These are phyloP conservation scores for Baccha elongata DNA, from an alignment of 2,888 invertebrate species.

Conservation along the genomic window DNA sequence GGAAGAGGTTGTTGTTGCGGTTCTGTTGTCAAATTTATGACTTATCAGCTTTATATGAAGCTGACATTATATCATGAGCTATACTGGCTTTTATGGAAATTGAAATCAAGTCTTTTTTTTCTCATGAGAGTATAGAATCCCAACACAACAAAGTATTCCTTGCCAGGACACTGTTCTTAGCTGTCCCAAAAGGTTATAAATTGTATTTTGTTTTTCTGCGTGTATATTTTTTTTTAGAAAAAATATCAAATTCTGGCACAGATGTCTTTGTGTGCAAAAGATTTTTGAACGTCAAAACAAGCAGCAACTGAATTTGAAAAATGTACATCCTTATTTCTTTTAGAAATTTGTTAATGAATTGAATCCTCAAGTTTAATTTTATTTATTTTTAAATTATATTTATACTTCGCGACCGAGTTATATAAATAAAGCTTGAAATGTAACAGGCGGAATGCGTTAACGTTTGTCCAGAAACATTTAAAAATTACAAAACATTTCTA, in stretches of 20 bases:
- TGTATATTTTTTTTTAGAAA: background rate
- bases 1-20: conserved; percentile 45
- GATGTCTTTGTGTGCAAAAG: background rate
- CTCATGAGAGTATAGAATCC: background rate
- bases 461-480: too few species aligned
- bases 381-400: too few species aligned
- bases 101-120: conserved; percentile 58
- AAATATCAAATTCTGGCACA: background rate
- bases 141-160: background rate
- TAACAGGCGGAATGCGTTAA: too few species aligned
- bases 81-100: conserved; percentile 67
- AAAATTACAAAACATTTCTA: too few species aligned
- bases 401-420: too few species aligned
- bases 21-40: conserved; percentile 71
- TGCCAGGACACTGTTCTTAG: conserved; percentile 18
- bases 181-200: conserved; percentile 40
- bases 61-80: conserved; percentile 70
- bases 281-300: too few species aligned
- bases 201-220: conserved; percentile 35
- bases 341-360: too few species aligned
- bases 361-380: too few species aligned
- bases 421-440: too few species aligned
- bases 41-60: conserved; percentile 70
- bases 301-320: too few species aligned
- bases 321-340: too few species aligned